Conservation (phyloP, 1,140 invertebrate genomes). For the Leptinotarsa defecta region DNA sequence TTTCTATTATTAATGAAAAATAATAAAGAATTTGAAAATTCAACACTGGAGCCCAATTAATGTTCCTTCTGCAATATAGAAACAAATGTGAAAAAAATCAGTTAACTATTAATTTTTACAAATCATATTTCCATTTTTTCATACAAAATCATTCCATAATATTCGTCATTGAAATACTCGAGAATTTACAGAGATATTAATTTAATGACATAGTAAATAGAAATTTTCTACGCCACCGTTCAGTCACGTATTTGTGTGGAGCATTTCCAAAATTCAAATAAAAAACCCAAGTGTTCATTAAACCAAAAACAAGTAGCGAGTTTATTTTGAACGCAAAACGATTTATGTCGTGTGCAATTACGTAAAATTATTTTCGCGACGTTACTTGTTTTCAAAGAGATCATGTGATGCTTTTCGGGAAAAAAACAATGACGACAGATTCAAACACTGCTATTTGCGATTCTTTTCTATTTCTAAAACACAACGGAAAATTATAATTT, state of each 20-base stretch:
- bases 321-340: conserved; percentile 2
- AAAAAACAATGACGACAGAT: conserved; percentile 2
- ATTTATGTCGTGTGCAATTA: neutral
- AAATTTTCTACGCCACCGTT: neutral
- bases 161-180: no score
- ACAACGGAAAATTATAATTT: neutral
- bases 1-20: no score
- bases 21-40: no score
- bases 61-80: no score
- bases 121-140: no score
- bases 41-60: no score
- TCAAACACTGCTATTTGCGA: neutral
- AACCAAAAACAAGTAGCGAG: neutral
- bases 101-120: no score
- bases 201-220: neutral
- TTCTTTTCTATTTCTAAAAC: neutral
- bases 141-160: no score
- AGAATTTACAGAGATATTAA: neutral
- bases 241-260: neutral
- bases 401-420: neutral
- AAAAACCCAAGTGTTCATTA: neutral
- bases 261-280: neutral
- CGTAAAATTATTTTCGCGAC: conserved; percentile 6
- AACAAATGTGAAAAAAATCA: no score
- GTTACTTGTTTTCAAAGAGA: neutral